Base-by-base conservation (phyloP, 2,113 vertebrate species). In the Nesospiza acunhae region DNA sequence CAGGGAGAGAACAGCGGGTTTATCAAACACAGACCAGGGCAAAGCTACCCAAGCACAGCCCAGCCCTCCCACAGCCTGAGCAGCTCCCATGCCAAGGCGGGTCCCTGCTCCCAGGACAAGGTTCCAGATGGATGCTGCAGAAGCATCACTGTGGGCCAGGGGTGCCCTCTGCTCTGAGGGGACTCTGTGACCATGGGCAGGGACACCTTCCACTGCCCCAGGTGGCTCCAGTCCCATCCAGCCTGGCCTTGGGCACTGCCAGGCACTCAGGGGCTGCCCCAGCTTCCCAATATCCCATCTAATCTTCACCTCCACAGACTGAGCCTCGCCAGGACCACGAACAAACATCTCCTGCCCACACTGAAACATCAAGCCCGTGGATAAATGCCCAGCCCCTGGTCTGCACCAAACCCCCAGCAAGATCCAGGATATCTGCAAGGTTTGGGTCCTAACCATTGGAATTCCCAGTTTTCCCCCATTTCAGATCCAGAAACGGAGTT, bases 281-380 rank as follows among this genome's bases (percentile, higher is more conserved):
- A 68, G 72, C 58, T 49, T 15, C 41, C n/a, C 0, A 9, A 30
- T 5, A 55, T 41, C 62, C 30, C 30, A 41, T 10, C 53, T 53
- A 22, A 75, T 9, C 16, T 41, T 35, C 39, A 64, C 1, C 44
- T 60, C 18, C 21, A 27, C 0, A 0, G 30, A 13, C 67, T 41
- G 41, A 41, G 41, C 41, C 26, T 41, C 44, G 35, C 7, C 31
- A 31, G 16, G 10, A 49, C 23, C 47, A 10, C 0, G 0, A 39
- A 9, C 46, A 37, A 53, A 9, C 9, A 10, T 12, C 30, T 64
- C 10, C 72, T 44, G 16, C 44, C 33, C 41, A 15, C 8, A 0
- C 0, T 3, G 0, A 82, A 42, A 19, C 41, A 7, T 17, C 0
- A 3, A 70, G 56, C 21, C 21, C 1, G 1, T 0, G 5, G 8